Evolutionary conservation across 2,888 invertebrate species (phyloP).

Genomic region (Belgica antarctica): DNA sequence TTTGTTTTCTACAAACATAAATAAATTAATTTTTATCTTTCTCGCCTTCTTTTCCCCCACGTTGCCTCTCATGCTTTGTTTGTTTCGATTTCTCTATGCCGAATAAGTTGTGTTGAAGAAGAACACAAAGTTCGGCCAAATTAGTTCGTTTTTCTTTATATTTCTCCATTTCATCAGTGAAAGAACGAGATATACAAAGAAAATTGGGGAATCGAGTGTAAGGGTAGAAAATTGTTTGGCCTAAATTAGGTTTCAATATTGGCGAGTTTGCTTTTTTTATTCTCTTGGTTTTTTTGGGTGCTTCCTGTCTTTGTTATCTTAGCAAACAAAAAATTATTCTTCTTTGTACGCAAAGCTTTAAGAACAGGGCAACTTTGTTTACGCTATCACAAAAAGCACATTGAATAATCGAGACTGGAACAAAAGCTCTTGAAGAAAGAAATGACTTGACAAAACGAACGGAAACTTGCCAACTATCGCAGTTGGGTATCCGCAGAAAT

Average conservation of each 20-base stretch:
- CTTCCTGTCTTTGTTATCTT: background rate
- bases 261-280: constrained; percentile 9
- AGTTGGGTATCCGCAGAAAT: too few species aligned
- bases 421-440: background rate
- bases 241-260: constrained; percentile 38
- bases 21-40: constrained; percentile 9
- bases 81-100: background rate
- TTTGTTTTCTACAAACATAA: background rate
- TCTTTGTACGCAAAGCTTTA: background rate
- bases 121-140: background rate
- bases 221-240: background rate
- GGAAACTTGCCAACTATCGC: too few species aligned
- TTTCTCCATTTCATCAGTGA: constrained; percentile 1
- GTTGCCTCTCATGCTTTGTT: background rate
- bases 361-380: background rate
- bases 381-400: background rate
- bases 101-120: background rate
- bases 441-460: constrained; percentile 6
- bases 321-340: background rate
- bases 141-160: constrained; percentile 13
- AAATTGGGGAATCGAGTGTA: too few species aligned
- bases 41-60: background rate
- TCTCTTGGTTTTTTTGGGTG: background rate
- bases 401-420: constrained; percentile 14
- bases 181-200: background rate